Base-by-base conservation (phyloP, 2,888 invertebrate genomes). In the Homarus gammarus region DNA sequence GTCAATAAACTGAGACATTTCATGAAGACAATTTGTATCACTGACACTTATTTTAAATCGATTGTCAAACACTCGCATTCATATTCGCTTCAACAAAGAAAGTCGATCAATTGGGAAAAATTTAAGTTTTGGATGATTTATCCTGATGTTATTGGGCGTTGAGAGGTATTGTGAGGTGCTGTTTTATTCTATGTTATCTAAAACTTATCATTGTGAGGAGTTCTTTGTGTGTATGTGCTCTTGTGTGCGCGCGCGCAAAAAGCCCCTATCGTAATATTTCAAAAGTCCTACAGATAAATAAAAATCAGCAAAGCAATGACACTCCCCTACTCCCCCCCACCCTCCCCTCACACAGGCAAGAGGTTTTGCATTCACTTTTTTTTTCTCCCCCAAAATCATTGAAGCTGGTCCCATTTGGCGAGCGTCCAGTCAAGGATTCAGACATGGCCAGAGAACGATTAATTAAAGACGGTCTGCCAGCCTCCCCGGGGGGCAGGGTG, bases 351-450 rank as follows among this genome's bases (percentile, higher is more conserved):
- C 22, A 36, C 75, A 38, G 33, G 36, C 40, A 38, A 10, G 3
- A n/a, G 12, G 15, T 1, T 38, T n/a, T n/a, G 12, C 75, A 12
- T n/a, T 36, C 6, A 73, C 38, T 12, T 40, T 22, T 38, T 73
- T 12, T 75, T 44, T 44, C 36, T 12, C 15, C 27, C 40, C 31
- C 2, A 72, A 61, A 27, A 27, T 61, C 72, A 64, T n/a, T 31
- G 33, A 51, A 33, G 10, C 6, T 64, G 40, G 15, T 31, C 64
- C 33, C 51, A 40, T 73, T 86, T 86, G 85, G 85, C 85, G 38
- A 68, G 78, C 3, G 75, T 77, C 85, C 85, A 86, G 78, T 68
- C 68, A 33, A 49, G 68, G 85, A 61, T n/a, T 78, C 49, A 78
- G 40, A 86, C 78, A 70, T 18, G 85, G 44, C 61, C 78, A 51